phyloP scores from a whole-genome alignment of 1,140 invertebrate genomes.

The Drosophila prosaltans region DNA sequence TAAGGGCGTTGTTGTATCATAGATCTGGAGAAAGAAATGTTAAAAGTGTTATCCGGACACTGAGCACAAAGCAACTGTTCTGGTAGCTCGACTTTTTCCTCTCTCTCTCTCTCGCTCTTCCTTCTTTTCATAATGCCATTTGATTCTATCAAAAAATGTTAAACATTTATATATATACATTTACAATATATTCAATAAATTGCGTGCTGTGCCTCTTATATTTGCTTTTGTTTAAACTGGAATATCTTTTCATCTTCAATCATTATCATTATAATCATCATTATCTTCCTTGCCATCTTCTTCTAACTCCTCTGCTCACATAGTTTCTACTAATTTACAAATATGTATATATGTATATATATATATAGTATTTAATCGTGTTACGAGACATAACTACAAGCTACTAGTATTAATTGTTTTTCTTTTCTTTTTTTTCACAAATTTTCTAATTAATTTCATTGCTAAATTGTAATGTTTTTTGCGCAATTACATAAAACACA shows the following conservation, averaged over 20 bases:
- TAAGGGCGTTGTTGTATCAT: constrained; percentile 45
- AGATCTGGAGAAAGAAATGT: constrained; percentile 68
- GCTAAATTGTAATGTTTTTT: constrained; percentile 53
- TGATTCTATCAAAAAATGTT: constrained; percentile 66
- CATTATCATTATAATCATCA: not conserved
- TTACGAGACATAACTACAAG: constrained; percentile 55
- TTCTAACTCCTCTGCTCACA: constrained; percentile 17
- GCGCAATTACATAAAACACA: constrained; percentile 45
- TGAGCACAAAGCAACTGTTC: constrained; percentile 27
- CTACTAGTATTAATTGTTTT: constrained; percentile 51
- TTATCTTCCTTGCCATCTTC: not conserved
- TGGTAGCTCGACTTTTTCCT: constrained; percentile 20
- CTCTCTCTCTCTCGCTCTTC: constrained; percentile 23
- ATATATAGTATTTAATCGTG: constrained; percentile 24
- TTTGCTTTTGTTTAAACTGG: constrained; percentile 48
- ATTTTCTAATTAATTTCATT: constrained; percentile 67
- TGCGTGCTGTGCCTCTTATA: constrained; percentile 55
- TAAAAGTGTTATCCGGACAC: constrained; percentile 36
- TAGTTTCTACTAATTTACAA: constrained; percentile 62
- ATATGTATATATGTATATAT: constrained; percentile 44
- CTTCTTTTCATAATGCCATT: constrained; percentile 35
- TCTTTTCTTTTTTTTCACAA: constrained; percentile 30
- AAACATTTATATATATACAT: constrained; percentile 70
- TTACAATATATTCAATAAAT: constrained; percentile 47
- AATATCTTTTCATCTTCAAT: constrained; percentile 38